Evolutionary conservation across 1,140 invertebrate species (phyloP).

Genomic region (Dryas iulia): DNA sequence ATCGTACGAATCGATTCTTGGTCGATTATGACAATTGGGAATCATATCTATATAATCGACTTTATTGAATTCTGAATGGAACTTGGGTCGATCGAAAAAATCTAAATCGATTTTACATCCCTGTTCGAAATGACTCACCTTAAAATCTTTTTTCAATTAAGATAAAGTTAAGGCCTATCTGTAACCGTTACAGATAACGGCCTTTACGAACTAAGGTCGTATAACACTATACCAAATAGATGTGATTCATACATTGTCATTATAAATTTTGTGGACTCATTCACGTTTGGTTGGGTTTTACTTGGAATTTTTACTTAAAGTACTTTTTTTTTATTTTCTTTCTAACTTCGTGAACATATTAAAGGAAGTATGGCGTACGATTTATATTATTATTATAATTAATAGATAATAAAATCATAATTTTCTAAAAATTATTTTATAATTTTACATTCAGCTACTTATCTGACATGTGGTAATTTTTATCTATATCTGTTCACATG

Average conservation of each 20-base stretch:
- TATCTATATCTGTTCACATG: not conserved
- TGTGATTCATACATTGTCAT: not conserved
- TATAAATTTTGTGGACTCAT: constrained; percentile 2
- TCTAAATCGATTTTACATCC: too few species aligned
- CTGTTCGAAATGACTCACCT: not conserved
- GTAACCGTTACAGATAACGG: not conserved
- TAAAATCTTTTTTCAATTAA: not conserved
- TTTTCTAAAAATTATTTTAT: too few species aligned
- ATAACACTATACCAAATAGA: not conserved
- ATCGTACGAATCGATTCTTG: too few species aligned
- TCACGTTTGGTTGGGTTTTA: not conserved
- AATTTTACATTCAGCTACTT: not conserved
- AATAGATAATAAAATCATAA: too few species aligned
- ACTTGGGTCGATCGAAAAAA: too few species aligned
- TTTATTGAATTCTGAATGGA: too few species aligned
- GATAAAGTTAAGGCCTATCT: not conserved
- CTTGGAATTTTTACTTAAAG: not conserved
- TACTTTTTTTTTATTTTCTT: not conserved
- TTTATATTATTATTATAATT: too few species aligned
- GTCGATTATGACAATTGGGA: too few species aligned
- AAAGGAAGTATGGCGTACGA: not conserved
- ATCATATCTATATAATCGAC: too few species aligned
- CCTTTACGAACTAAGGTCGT: not conserved
- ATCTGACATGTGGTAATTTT: not conserved
- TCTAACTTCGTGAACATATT: not conserved